Conservation (phyloP, 2,888 invertebrate genomes). For the Cheilosia urbana region DNA sequence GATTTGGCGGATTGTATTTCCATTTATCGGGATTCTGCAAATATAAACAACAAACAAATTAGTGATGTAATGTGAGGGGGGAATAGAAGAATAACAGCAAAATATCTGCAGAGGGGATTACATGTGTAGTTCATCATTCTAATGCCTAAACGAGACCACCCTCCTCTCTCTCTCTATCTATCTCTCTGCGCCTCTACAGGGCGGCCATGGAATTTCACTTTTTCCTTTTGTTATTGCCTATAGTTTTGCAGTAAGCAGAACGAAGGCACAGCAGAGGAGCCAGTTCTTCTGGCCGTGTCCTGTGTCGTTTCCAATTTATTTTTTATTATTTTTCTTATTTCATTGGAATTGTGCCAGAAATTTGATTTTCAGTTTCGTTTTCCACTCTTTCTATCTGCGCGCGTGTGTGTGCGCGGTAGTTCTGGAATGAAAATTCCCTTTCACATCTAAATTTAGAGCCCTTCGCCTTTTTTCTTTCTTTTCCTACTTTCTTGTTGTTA, state of each 20-base stretch:
- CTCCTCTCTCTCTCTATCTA: neutral
- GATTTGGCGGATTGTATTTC: constrained; percentile 88
- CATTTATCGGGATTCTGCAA: constrained; percentile 93
- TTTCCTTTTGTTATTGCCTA: constrained; percentile 38
- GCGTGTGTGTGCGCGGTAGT: neutral
- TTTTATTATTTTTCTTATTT: constrained; percentile 20
- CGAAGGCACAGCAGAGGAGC: neutral
- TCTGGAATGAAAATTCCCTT: constrained; percentile 61
- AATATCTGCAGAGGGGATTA: constrained; percentile 65
- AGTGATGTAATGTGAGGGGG: neutral
- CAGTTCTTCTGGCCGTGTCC: constrained; percentile 60
- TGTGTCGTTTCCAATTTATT: constrained; percentile 51
- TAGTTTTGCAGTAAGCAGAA: constrained; percentile 21
- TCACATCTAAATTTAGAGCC: constrained; percentile 58
- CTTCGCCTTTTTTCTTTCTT: neutral
- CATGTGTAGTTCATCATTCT: constrained; percentile 66
- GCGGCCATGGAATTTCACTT: constrained; percentile 52
- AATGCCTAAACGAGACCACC: constrained; percentile 29
- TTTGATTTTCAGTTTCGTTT: constrained; percentile 71
- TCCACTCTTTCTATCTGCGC: constrained; percentile 36
- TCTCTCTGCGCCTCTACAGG: neutral
- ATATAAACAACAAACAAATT: constrained; percentile 78
- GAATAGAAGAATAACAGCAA: neutral
- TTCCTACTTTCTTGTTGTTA: neutral
- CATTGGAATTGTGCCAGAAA: constrained; percentile 71